Evolutionary conservation across 2,797 vertebrate genomes (phyloP).

Genomic region (Falco rusticolus): DNA sequence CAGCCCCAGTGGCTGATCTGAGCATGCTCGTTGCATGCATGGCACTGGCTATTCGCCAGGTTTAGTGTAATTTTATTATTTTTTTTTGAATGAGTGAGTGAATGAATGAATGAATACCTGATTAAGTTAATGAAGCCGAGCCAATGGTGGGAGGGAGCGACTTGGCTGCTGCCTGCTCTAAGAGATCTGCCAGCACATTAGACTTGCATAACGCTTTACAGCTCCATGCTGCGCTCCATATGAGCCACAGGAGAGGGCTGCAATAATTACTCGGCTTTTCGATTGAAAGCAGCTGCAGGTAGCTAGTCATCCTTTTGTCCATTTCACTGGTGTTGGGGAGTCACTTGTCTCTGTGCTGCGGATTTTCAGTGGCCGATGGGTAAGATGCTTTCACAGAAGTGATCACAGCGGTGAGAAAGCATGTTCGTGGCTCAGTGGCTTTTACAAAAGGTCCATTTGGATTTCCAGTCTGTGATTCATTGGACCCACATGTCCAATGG

Average conservation of each 20-base stretch:
- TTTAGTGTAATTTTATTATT: constrained; percentile 59
- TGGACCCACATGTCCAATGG: background rate
- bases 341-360: background rate
- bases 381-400: constrained; percentile 31
- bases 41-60: constrained; percentile 80
- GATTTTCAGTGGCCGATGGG: constrained; percentile 27
- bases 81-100: constrained; percentile 85
- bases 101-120: constrained; percentile 91
- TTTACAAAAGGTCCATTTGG: constrained; percentile 47
- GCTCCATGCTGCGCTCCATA: constrained; percentile 80
- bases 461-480: constrained; percentile 11
- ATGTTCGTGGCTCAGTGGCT: constrained; percentile 12
- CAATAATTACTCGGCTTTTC: constrained; percentile 47
- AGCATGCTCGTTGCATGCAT: constrained; percentile 65
- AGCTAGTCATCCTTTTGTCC: constrained; percentile 60
- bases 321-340: constrained; percentile 40
- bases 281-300: constrained; percentile 72
- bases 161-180: constrained; percentile 81
- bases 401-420: background rate
- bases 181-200: constrained; percentile 82
- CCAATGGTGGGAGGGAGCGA: constrained; percentile 83
- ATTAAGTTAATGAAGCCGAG: constrained; percentile 87
- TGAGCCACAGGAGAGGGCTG: constrained; percentile 76
- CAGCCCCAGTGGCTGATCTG: background rate
- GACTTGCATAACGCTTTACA: constrained; percentile 81